A percentile compares a stretch with the other conserved stretches of the same genome.
Evolutionary conservation across 2,888 invertebrate genomes (phyloP).

Genomic region (Campaea margaritaria): DNA sequence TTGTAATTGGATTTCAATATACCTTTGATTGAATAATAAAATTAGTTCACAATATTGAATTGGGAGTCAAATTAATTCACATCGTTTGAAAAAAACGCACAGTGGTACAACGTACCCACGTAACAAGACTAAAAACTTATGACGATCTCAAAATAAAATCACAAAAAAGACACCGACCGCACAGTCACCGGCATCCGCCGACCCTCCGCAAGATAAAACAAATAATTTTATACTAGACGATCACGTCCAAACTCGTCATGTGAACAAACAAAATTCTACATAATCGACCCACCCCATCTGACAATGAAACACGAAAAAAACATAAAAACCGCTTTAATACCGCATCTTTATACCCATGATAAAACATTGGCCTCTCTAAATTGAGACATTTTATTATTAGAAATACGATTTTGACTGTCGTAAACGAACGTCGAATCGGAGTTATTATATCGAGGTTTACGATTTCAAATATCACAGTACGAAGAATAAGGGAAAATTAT

Average conservation of each 20-base stretch:
- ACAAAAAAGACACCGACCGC: conserved; percentile 23
- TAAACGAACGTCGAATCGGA: conserved; percentile 71
- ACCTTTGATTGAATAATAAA: conserved; percentile 2
- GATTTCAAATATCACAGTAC: conserved; percentile 74
- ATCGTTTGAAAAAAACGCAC: conserved; percentile 26
- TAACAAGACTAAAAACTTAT: conserved; percentile 17
- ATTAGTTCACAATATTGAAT: conserved; percentile 7
- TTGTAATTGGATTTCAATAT: not conserved
- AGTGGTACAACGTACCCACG: conserved; percentile 17
- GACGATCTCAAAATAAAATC: conserved; percentile 14
- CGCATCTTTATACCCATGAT: conserved; percentile 72
- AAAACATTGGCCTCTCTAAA: conserved; percentile 79
- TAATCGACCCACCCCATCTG: conserved; percentile 60
- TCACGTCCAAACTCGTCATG: conserved; percentile 58
- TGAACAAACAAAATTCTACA: conserved; percentile 41
- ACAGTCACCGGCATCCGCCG: conserved; percentile 19
- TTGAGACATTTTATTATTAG: conserved; percentile 84
- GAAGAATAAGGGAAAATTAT: conserved; percentile 38
- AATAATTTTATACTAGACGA: conserved; percentile 52
- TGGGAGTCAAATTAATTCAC: conserved; percentile 16
- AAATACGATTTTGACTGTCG: conserved; percentile 81
- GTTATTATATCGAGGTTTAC: conserved; percentile 77
- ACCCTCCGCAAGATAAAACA: conserved; percentile 24
- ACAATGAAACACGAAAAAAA: conserved; percentile 65
- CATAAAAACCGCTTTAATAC: conserved; percentile 60